Base-by-base conservation (phyloP, 2,113 vertebrate genomes). In the Spea bombifrons region DNA sequence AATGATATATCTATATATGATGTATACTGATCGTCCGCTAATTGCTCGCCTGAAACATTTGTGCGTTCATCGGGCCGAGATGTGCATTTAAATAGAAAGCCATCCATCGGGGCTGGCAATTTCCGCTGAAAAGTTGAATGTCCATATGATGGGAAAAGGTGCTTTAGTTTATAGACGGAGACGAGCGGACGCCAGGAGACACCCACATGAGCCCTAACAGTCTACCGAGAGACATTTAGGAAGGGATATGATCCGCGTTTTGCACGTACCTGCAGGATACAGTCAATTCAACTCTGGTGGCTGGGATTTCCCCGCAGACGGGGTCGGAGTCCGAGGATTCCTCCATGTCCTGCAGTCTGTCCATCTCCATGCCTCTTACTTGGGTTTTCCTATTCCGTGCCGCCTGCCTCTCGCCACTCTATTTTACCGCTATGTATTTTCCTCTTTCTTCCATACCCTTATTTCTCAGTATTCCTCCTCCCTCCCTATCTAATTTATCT, bases 241-340 rank as follows among this genome's bases (percentile, higher is more conserved):
- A 52, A 52, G 6, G 6, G 1, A 52, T 6, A 52, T 52, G 50
- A 52, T 2, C 9, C 50, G 50, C 9, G 1, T 52, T 50, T 70
- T 2, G 44, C 66, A 82, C 82, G 82, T 83, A 91, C 96, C 96
- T 96, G 94, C 95, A 97, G 59, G 96, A 97, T 76, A 97, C 96
- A 44, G 95, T 97, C 86, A 98, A 91, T 85, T 98, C 96, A 87
- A 98, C 96, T 87, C 96, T 96, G 78, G 96, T 97, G 83, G 95
- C 94, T 15, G 96, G 95, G 83, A 97, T 94, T 87, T 92, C 94
- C 81, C 92, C 94, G 67, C 90, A 92, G 85, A 96, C 90, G 73
- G 94, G 92, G 83, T 96, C 95, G 88, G 95, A 93, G 85, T 92
- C 92, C 83, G 92, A 93, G 86, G 94, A 90, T 80, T 94, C 95